Conservation (phyloP, 2,797 vertebrate species). For the Melanotaenia trifasciata region DNA sequence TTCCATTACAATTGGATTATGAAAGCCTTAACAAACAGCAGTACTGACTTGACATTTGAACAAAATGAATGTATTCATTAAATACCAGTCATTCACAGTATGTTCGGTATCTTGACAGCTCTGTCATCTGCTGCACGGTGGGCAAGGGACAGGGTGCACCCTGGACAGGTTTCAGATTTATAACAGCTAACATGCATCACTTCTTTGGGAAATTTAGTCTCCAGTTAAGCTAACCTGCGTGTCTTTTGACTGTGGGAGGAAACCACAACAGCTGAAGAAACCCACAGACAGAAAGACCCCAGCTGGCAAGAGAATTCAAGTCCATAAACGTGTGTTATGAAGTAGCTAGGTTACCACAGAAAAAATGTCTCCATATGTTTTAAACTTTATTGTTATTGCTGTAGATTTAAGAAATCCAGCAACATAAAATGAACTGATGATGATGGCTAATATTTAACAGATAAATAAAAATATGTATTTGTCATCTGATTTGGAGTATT, state of each 20-base stretch:
- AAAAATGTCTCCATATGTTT: not conserved
- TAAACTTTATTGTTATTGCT: not conserved
- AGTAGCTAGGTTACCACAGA: not conserved
- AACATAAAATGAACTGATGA: not conserved
- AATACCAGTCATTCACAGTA: not conserved
- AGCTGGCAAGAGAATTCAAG: constrained; percentile 12
- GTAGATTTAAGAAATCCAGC: not conserved
- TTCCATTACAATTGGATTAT: not conserved
- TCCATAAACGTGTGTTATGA: not conserved
- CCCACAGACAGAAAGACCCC: constrained; percentile 19
- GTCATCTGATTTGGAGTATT: not conserved
- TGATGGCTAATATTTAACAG: not conserved
- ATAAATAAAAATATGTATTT: not conserved
- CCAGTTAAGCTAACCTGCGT: constrained; percentile 6
- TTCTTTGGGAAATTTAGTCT: constrained; percentile 5
- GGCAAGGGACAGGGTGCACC: not conserved
- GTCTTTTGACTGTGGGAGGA: constrained; percentile 1
- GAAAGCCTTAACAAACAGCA: not conserved
- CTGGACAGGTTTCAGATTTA: not conserved
- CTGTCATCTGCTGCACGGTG: not conserved
- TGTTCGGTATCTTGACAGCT: not conserved
- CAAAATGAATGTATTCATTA: not conserved
- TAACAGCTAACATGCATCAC: not conserved
- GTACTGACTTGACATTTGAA: not conserved
- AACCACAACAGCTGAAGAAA: constrained; percentile 28